Evolutionary conservation across 2,113 vertebrate species (phyloP), one percentile per base, ranked within the genome.

Genomic region (Jaculus jaculus): DNA sequence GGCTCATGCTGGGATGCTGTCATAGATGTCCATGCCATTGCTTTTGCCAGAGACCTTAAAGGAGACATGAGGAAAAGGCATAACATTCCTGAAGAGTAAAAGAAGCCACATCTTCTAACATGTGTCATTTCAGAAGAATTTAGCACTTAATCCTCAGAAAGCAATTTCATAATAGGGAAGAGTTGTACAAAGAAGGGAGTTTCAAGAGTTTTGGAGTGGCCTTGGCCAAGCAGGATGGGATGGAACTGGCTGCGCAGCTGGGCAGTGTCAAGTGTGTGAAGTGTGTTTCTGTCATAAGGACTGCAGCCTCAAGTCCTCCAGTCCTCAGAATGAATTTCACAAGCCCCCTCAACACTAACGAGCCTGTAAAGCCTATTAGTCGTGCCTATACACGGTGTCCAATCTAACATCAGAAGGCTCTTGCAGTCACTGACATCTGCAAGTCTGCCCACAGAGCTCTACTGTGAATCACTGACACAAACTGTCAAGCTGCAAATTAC

Each of bases 21-120:
- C 66, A 90, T 61, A 63, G 87, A 81, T 28, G 39, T 34, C 18
- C 28, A 93, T 13, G 17, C 81, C 39, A 66, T 87, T 65, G 74
- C n/a, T 24, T 87, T 87, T 90, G 10, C 61, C 73, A 93, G 80
- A 86, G 91, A 82, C 80, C 75, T 75, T 89, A 85, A 91, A 85
- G 30, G 51, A 81, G 91, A 85, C 23, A 84, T 84, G 42, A 68
- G 54, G 81, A 84, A 91, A 51, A 91, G 42, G 63, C 69, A 91
- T 93, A 82, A 93, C 65, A 87, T 84, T 42, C 68, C 86, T 88
- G 60, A 79, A 90, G 68, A 88, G 63, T 34, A 87, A 90, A 3
- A 72, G 47, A 66, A 47, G 42, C 65, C 58, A 66, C 23, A 54
- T 69, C 65, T 74, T 94, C 87, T 81, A 39, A 34, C 73, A 86